Evolutionary conservation across 2,888 invertebrate genomes (phyloP).

Genomic region (Chloroclysta siterata): DNA sequence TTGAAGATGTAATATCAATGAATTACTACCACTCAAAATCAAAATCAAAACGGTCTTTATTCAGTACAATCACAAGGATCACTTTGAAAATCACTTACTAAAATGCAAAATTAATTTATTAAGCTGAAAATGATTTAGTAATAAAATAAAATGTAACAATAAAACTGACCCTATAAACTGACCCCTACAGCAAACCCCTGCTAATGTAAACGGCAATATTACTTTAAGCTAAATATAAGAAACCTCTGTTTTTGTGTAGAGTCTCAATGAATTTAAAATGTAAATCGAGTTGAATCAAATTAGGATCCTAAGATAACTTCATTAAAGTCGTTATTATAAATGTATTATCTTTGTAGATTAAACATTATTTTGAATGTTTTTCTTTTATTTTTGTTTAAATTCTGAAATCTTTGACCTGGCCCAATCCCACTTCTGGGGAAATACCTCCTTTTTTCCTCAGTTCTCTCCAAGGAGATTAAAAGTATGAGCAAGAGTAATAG

Average conservation of each 20-base stretch:
- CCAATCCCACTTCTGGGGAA: neutral
- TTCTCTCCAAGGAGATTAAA: no score
- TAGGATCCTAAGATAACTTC: slow-evolving; percentile 14
- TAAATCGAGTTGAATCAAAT: slow-evolving; percentile 23
- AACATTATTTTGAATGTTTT: slow-evolving; percentile 45
- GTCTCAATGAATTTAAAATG: slow-evolving; percentile 22
- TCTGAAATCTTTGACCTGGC: neutral
- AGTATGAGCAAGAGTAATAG: no score
- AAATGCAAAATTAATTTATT: no score
- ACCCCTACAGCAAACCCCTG: neutral
- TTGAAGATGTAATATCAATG: no score
- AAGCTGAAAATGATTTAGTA: no score
- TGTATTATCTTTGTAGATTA: slow-evolving; percentile 47
- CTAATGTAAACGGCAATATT: slow-evolving; percentile 20
- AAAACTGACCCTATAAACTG: no score
- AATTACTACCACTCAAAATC: no score
- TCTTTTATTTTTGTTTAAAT: slow-evolving; percentile 18
- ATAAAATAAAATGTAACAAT: no score
- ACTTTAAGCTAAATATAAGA: slow-evolving; percentile 22
- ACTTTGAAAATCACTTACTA: no score
- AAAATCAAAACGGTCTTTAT: no score
- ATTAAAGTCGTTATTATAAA: slow-evolving; percentile 23
- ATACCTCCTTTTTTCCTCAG: neutral
- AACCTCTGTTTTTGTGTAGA: slow-evolving; percentile 27
- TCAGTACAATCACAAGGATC: no score